Percentiles rank a stretch among this genome's conserved stretches.
Evolutionary conservation across 2,797 vertebrate species (phyloP).

Genomic region (Varecia variegata): DNA sequence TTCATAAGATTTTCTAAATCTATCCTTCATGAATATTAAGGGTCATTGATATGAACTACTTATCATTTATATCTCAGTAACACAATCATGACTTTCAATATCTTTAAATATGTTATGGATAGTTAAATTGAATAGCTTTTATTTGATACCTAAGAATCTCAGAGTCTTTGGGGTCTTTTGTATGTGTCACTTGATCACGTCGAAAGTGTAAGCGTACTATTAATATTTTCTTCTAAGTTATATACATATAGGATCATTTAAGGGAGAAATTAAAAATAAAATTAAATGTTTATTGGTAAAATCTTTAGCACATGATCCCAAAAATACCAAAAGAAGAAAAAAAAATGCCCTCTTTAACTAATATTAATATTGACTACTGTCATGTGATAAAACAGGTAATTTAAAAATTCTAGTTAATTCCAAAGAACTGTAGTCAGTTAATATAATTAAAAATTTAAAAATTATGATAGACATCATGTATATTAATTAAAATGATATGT

Average conservation of each 20-base stretch:
- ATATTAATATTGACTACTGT: not conserved
- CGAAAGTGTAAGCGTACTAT: not conserved
- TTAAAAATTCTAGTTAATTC: slow-evolving; percentile 13
- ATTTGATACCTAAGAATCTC: not conserved
- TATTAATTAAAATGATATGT: not conserved
- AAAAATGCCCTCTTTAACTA: not conserved
- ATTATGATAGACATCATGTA: not conserved
- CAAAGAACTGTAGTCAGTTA: not conserved
- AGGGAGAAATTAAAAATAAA: not conserved
- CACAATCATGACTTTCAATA: not conserved
- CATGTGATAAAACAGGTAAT: not conserved
- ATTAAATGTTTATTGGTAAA: not conserved
- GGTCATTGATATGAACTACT: not conserved
- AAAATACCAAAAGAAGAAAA: not conserved
- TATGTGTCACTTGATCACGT: not conserved
- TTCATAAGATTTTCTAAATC: slow-evolving; percentile 13
- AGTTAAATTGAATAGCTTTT: not conserved
- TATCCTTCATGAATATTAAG: not conserved
- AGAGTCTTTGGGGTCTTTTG: not conserved
- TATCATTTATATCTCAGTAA: not conserved
- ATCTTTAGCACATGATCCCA: not conserved
- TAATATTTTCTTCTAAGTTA: slow-evolving; percentile 21
- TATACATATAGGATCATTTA: not conserved
- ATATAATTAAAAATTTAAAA: not conserved
- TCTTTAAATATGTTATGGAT: not conserved